A percentile compares a stretch with the other conserved stretches of the same genome.
phyloP scores from a whole-genome alignment of 2,797 vertebrate genomes.

The Gouania willdenowi region DNA sequence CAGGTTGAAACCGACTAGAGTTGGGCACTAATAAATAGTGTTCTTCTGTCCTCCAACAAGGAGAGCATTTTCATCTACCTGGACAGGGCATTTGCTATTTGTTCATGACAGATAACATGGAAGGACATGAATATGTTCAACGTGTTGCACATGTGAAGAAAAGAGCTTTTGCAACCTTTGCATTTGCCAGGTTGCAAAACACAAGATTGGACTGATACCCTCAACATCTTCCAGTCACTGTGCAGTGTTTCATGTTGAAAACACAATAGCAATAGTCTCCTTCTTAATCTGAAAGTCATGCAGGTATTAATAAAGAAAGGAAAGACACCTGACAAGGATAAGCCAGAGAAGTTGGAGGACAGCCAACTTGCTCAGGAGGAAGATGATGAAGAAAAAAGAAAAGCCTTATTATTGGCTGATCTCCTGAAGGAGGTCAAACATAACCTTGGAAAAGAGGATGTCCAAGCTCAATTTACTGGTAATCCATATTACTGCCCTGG shows the following conservation, averaged over 20 bases:
- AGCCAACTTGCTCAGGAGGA: not conserved
- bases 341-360: not conserved
- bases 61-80: not conserved
- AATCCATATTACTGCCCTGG: conserved; percentile 2
- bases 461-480: too few relatives aligned
- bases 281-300: not conserved
- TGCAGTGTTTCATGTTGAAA: not conserved
- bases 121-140: not conserved
- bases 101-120: not conserved
- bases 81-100: not conserved
- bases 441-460: not conserved
- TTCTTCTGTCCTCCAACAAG: not conserved
- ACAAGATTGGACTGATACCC: not conserved
- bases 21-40: conserved; percentile 1
- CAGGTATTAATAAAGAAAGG: too few relatives aligned
- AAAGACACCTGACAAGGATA: not conserved
- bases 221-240: not conserved
- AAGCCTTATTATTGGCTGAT: conserved; percentile 3
- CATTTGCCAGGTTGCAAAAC: conserved; percentile 1
- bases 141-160: not conserved
- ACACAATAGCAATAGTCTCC: not conserved
- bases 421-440: conserved; percentile 4
- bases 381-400: conserved; percentile 1
- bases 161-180: not conserved
- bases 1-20: conserved; percentile 2